These are phyloP conservation scores for Hypsopygia costalis DNA, from an alignment of 2,888 invertebrate genomes.

Conservation along the genomic window DNA sequence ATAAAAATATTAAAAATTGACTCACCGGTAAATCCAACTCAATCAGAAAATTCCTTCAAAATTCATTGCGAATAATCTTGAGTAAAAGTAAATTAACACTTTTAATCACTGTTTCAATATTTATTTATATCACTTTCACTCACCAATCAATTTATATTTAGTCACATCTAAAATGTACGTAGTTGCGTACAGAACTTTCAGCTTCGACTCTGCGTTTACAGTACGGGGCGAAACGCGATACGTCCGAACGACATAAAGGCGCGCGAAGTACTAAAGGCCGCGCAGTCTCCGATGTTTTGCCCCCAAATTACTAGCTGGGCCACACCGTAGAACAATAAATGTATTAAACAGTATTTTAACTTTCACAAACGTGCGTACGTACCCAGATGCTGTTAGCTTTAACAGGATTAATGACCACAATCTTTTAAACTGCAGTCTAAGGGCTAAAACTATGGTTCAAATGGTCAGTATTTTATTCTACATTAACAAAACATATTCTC, in stretches of 20 bases:
- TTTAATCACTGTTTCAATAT: constrained; percentile 1
- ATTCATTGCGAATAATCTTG: constrained; percentile 1
- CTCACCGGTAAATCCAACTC: neutral
- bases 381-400: no score
- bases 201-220: neutral
- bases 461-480: no score
- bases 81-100: constrained; percentile 2
- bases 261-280: constrained; percentile 59
- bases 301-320: constrained; percentile 26
- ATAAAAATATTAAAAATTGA: neutral
- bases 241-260: constrained; percentile 37
- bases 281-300: constrained; percentile 63
- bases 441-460: no score
- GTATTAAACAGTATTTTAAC: constrained; percentile 13
- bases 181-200: constrained; percentile 4
- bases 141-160: constrained; percentile 8
- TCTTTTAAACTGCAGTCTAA: no score
- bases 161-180: constrained; percentile 6
- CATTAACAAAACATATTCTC: no score
- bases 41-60: neutral
- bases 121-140: constrained; percentile 3
- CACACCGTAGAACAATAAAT: neutral
- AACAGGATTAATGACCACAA: no score
- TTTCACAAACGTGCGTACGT: neutral
- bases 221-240: constrained; percentile 22